Evolutionary conservation across 1,140 invertebrate species (phyloP).

Genomic region (Dendrolimus kikuchii): DNA sequence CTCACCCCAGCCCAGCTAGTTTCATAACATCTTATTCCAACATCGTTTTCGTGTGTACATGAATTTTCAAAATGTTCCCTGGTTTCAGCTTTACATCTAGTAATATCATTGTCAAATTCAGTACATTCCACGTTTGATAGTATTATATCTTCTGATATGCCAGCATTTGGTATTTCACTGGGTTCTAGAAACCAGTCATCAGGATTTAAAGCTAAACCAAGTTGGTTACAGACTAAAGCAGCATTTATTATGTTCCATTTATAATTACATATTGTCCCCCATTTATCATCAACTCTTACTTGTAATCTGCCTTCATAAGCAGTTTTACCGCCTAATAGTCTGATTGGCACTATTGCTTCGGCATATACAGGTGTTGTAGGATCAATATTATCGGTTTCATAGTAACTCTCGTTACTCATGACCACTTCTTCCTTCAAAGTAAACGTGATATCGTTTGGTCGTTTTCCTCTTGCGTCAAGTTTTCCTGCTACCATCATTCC

Average conservation of each 20-base stretch:
- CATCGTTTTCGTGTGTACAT: constrained; percentile 89
- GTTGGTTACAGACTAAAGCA: constrained; percentile 94
- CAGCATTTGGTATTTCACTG: constrained; percentile 84
- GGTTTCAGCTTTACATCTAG: constrained; percentile 88
- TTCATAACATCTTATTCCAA: constrained; percentile 90
- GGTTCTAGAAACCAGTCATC: constrained; percentile 91
- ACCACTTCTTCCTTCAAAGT: constrained; percentile 83
- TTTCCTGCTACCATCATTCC: constrained; percentile 97
- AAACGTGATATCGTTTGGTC: constrained; percentile 83
- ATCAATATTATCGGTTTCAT: constrained; percentile 72
- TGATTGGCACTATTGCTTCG: constrained; percentile 77
- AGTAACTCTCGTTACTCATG: constrained; percentile 76
- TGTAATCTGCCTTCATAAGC: constrained; percentile 86
- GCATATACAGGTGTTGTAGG: constrained; percentile 72
- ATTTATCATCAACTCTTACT: constrained; percentile 85
- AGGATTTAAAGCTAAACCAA: constrained; percentile 94
- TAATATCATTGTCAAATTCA: constrained; percentile 93
- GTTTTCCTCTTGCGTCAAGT: constrained; percentile 85
- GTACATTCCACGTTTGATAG: constrained; percentile 92
- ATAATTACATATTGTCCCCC: constrained; percentile 98
- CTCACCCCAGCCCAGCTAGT: constrained; percentile 94
- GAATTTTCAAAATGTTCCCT: constrained; percentile 89
- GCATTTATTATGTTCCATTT: constrained; percentile 95
- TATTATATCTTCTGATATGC: constrained; percentile 83
- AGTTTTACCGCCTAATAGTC: constrained; percentile 83